Base-by-base conservation (phyloP, 1,140 invertebrate species). In the Nephotettix cincticeps region DNA sequence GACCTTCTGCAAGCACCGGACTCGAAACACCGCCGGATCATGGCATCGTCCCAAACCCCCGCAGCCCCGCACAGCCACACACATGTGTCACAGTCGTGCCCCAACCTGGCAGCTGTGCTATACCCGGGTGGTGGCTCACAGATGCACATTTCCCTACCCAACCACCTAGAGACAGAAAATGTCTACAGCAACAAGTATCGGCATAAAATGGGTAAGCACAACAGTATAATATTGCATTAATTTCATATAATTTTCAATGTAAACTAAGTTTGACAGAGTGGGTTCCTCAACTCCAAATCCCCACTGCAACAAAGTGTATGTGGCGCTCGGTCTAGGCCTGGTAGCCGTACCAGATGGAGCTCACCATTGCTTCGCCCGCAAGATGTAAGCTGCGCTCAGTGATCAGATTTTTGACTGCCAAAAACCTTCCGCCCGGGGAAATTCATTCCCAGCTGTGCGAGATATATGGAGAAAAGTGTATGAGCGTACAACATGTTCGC, bases 61-160 rank as follows among this genome's bases (percentile, higher is more conserved):
- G 79, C 82, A 25, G 81, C 80, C 17, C 75, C 77, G 70, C 23
- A 71, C 77, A 23, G 76, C 78, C 70, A 30, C 73, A 83, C 86
- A 68, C 88, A 86, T 73, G 83, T 92, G 11, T 97, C 95, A 0
- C 86, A 86, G 72, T 97, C 95, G 0, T 97, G 94, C 80, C 94
- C 96, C 0, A 89, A 96, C 78, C 82, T 93, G 47, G 79, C 81
- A 29, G 73, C 76, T 4, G 69, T 75, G 6, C 1, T 40, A 13
- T 64, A 75, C 25, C 66, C 58, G 13, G 54, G 70, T 25, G 21
- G 30, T 29, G 23, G 64, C 0, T 29, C 21, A 32, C 69, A 61
- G 0, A 72, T 73, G 70, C 74, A 73, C 21, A 71, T 45, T 21
- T 77, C 76, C 21, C 81, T 93, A 21, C 92, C 92, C 0, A 87